These are phyloP conservation scores for Odontesthes bonariensis DNA, from an alignment of 2,113 vertebrate genomes.

Conservation along the genomic window DNA sequence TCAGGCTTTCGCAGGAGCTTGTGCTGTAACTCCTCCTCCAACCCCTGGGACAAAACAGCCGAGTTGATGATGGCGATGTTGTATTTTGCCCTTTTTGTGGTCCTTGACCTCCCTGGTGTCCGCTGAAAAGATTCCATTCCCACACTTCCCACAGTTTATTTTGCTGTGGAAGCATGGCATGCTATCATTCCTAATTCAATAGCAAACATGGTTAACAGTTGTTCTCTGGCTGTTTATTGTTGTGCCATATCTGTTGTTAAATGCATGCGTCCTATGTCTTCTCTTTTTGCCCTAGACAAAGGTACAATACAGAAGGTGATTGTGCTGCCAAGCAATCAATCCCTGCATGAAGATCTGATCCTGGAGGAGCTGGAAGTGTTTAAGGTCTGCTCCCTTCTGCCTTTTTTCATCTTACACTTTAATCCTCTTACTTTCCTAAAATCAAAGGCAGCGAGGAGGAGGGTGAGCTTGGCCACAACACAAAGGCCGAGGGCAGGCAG, in stretches of 20 bases:
- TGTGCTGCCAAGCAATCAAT: constrained; percentile 90
- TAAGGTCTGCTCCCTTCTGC: constrained; percentile 84
- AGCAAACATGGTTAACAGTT: constrained; percentile 38
- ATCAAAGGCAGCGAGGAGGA: constrained; percentile 59
- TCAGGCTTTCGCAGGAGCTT: constrained; percentile 63
- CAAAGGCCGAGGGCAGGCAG: constrained; percentile 51
- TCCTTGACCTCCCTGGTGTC: constrained; percentile 14
- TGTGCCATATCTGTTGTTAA: neutral
- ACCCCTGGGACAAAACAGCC: constrained; percentile 34
- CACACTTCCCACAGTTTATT: constrained; percentile 23
- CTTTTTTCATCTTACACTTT: constrained; percentile 31
- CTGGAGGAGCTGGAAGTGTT: constrained; percentile 98
- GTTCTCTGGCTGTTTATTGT: constrained; percentile 1
- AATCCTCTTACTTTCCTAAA: constrained; percentile 38
- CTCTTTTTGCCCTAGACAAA: constrained; percentile 84
- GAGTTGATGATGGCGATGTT: constrained; percentile 11
- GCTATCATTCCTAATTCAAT: constrained; percentile 49
- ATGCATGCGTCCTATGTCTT: constrained; percentile 13
- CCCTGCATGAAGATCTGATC: constrained; percentile 91
- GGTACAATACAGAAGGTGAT: constrained; percentile 97
- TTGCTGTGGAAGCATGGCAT: constrained; percentile 14
- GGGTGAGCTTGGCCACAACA: constrained; percentile 31
- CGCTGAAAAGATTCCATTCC: constrained; percentile 37
- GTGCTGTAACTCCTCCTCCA: constrained; percentile 14
- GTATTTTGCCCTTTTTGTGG: constrained; percentile 14